Conservation (phyloP, 2,888 invertebrate genomes). For the Cistogaster globosa region DNA sequence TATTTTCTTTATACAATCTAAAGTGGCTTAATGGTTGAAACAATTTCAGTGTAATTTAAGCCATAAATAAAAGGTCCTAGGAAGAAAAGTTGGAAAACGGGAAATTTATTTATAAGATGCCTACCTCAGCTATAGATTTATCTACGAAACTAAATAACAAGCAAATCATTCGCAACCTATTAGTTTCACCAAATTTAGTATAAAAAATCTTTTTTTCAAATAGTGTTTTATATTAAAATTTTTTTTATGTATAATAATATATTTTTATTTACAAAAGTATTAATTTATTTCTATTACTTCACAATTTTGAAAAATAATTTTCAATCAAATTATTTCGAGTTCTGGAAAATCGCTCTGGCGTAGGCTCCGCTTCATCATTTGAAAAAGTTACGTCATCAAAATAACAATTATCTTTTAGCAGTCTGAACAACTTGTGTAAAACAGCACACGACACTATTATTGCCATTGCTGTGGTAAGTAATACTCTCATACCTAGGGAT, state of each 20-base stretch:
- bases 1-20: too few relatives aligned
- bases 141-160: too few relatives aligned
- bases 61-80: neutral
- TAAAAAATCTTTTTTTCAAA: too few relatives aligned
- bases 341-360: constrained; percentile 2
- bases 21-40: too few relatives aligned
- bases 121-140: too few relatives aligned
- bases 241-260: too few relatives aligned
- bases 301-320: constrained; percentile 14
- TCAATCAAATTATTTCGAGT: constrained; percentile 1
- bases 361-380: neutral
- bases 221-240: too few relatives aligned
- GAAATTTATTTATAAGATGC: neutral
- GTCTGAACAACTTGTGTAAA: constrained; percentile 34
- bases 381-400: neutral
- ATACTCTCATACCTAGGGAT: constrained; percentile 29
- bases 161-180: too few relatives aligned
- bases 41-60: neutral
- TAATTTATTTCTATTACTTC: too few relatives aligned
- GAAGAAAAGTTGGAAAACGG: neutral
- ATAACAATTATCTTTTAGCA: neutral
- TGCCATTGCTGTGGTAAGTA: constrained; percentile 7
- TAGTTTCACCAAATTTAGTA: too few relatives aligned
- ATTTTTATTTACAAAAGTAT: too few relatives aligned
- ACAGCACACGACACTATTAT: constrained; percentile 31